Conservation (phyloP, 2,113 vertebrate species). For the Labrus mixtus region DNA sequence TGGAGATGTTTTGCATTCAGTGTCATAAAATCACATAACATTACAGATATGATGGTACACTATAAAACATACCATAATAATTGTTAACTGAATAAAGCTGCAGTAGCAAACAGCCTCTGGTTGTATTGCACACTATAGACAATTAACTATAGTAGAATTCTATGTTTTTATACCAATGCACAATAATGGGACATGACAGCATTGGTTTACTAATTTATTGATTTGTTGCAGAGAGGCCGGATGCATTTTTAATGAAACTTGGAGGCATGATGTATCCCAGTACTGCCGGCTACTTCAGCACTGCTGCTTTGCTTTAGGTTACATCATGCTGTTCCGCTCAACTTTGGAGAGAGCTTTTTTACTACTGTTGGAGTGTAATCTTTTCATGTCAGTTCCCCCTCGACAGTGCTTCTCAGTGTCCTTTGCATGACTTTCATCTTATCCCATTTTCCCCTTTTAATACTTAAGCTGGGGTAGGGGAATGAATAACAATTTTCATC, state of each 20-base stretch:
- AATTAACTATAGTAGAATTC: no score
- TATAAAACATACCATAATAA: no score
- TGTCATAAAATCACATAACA: no score
- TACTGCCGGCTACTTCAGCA: conserved; percentile 19
- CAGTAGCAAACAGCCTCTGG: not conserved
- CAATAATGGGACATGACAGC: conserved; percentile 26
- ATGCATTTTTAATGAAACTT: conserved; percentile 74
- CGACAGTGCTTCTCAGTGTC: conserved; percentile 11
- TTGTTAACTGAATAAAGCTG: no score
- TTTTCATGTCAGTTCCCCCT: conserved; percentile 26
- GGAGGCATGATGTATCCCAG: conserved; percentile 22
- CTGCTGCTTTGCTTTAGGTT: conserved; percentile 34
- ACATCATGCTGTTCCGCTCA: conserved; percentile 25
- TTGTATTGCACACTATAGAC: not conserved
- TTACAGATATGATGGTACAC: no score
- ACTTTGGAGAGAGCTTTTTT: not conserved
- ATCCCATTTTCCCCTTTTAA: not conserved
- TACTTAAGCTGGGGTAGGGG: not conserved
- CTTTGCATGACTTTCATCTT: conserved; percentile 42
- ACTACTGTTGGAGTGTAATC: conserved; percentile 11
- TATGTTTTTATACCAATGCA: conserved; percentile 28
- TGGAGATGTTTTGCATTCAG: no score
- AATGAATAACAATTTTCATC: not conserved
- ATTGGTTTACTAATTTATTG: conserved; percentile 71
- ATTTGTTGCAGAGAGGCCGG: conserved; percentile 56